Evolutionary conservation across 2,113 vertebrate species (phyloP).

Genomic region (Semicossyphus pulcher): DNA sequence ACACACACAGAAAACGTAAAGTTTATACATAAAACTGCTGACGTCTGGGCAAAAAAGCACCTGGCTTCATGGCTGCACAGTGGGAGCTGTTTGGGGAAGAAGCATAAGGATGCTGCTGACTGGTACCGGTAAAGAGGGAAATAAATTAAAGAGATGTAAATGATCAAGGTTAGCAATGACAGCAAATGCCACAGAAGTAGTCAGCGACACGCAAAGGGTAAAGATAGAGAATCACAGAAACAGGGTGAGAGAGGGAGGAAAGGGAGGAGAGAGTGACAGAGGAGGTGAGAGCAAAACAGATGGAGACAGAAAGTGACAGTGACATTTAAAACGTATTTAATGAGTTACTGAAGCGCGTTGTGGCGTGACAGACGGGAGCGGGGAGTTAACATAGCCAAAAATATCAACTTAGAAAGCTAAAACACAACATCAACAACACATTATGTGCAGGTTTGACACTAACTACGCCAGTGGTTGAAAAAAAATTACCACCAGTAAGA

Average conservation of each 20-base stretch:
- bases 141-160: constrained; percentile 56
- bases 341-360: constrained; percentile 24
- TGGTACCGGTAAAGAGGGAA: constrained; percentile 30
- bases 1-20: background rate
- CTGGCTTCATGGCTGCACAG: constrained; percentile 23
- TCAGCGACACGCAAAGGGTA: constrained; percentile 12
- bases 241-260: background rate
- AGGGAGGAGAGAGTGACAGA: constrained; percentile 1
- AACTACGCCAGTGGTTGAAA: no score
- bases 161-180: constrained; percentile 49
- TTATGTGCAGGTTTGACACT: no score
- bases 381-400: constrained; percentile 21
- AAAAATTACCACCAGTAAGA: no score
- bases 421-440: background rate
- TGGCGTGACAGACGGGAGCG: background rate
- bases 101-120: constrained; percentile 31
- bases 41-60: constrained; percentile 36
- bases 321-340: constrained; percentile 61
- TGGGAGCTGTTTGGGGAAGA: constrained; percentile 13
- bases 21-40: constrained; percentile 28
- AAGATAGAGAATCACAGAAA: constrained; percentile 5
- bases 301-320: constrained; percentile 48
- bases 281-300: constrained; percentile 42
- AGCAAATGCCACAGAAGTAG: constrained; percentile 29
- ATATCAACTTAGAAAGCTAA: constrained; percentile 5